Percentiles rank a stretch among this genome's conserved stretches.
phyloP scores from a whole-genome alignment of 2,113 vertebrate species.

The Calypte anna region DNA sequence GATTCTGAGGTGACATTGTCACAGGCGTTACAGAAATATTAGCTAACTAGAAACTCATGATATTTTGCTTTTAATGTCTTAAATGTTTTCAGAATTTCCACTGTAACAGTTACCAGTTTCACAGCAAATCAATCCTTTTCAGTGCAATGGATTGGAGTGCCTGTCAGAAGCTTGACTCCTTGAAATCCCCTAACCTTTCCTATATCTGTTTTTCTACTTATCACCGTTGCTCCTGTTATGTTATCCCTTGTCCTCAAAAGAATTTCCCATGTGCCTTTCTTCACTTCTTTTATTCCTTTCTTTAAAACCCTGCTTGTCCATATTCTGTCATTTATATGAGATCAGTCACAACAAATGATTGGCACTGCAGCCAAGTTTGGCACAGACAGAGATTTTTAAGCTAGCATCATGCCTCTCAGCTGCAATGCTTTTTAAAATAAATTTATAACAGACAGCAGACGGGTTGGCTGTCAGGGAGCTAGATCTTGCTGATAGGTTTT shows the following conservation, averaged over 20 bases:
- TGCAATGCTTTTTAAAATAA: conserved; percentile 30
- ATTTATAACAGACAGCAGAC: not conserved
- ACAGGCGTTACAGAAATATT: not conserved
- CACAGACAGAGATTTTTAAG: not conserved
- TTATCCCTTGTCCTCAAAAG: not conserved
- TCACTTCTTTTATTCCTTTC: not conserved
- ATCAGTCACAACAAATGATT: conserved; percentile 14
- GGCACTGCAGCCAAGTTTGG: not conserved
- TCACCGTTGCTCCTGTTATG: not conserved
- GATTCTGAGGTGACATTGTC: not conserved
- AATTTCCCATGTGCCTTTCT: not conserved
- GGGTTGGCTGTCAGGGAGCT: not conserved
- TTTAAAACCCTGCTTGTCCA: not conserved
- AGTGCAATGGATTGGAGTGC: not conserved
- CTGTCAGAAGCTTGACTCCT: not conserved
- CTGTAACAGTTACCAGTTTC: not conserved
- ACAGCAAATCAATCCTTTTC: not conserved
- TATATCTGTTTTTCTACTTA: not conserved
- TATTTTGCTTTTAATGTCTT: not conserved
- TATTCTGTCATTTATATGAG: conserved; percentile 10
- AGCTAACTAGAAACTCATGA: not conserved
- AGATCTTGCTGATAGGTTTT: not conserved
- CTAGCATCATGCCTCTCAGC: not conserved
- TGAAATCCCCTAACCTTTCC: not conserved
- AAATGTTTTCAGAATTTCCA: not conserved